Conservation (phyloP, 92 coral and sea anemone genomes). For the Umimayanthus chanpuru region DNA sequence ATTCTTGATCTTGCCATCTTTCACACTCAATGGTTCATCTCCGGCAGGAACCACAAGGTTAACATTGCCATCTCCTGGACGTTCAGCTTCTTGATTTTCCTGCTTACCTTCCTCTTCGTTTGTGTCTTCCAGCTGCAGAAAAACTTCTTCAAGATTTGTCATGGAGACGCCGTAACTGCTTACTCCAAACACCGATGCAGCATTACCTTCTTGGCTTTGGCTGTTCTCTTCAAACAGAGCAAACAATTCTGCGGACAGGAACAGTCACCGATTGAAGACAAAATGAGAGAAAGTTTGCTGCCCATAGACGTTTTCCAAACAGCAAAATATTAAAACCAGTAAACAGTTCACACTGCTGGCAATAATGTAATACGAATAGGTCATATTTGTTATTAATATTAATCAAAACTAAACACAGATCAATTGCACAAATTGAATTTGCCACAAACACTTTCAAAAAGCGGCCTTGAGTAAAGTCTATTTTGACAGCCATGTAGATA, state of each 20-base stretch:
- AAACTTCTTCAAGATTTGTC: conserved; percentile 95
- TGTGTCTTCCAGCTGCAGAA: conserved; percentile 87
- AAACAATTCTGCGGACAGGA: conserved; percentile 63
- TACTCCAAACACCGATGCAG: conserved; percentile 77
- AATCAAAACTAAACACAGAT: no score
- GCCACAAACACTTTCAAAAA: no score
- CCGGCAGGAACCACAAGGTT: conserved; percentile 29
- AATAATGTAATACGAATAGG: neutral
- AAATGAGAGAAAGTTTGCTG: neutral
- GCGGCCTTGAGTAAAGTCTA: no score
- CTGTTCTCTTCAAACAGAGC: conserved; percentile 76
- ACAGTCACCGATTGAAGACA: neutral
- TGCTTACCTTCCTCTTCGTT: conserved; percentile 49
- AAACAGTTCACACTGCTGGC: neutral
- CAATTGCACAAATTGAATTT: no score
- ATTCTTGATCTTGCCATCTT: conserved; percentile 44
- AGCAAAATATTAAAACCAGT: neutral
- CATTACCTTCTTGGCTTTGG: conserved; percentile 58
- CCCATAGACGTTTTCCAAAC: neutral
- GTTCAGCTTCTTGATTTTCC: neutral
- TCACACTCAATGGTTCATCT: conserved; percentile 21
- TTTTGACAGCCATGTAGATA: no score
- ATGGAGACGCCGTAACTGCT: conserved; percentile 93
- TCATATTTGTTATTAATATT: no score
- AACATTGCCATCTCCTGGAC: neutral